Conservation (phyloP, 2,113 vertebrate genomes). For the Columbina picui region DNA sequence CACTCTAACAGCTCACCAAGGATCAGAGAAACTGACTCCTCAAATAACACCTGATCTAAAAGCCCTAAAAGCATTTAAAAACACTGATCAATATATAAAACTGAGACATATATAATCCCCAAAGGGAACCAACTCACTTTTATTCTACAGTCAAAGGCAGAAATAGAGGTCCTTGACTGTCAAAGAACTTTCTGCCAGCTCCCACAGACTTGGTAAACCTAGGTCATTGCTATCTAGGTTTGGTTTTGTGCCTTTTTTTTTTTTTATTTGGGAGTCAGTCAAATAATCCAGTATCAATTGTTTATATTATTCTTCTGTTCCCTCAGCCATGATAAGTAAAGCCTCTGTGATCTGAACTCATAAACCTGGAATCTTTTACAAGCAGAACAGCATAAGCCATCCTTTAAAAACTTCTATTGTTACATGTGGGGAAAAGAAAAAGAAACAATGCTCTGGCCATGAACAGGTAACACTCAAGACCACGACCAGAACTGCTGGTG, state of each 20-base stretch:
- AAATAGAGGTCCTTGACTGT: not conserved
- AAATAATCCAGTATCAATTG: not conserved
- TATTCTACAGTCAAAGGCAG: not conserved
- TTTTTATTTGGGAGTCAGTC: not conserved
- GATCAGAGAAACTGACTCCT: not conserved
- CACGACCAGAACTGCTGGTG: not conserved
- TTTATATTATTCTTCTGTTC: not conserved
- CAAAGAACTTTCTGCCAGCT: not conserved
- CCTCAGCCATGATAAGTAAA: not conserved
- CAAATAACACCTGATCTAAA: not conserved
- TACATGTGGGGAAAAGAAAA: accelerated
- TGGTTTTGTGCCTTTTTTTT: too few relatives aligned
- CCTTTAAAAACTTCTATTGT: not conserved
- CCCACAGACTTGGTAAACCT: not conserved
- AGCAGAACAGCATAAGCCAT: not conserved
- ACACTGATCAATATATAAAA: conserved; percentile 7
- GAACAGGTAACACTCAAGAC: not conserved
- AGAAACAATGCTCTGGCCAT: not conserved
- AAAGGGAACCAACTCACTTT: not conserved
- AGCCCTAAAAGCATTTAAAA: conserved; percentile 28
- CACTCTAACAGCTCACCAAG: not conserved
- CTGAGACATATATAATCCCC: not conserved
- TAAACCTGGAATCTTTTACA: not conserved
- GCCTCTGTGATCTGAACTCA: not conserved
- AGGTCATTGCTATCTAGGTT: not conserved